phyloP scores from a whole-genome alignment of 2,797 vertebrate genomes.

The Xenops minutus region DNA sequence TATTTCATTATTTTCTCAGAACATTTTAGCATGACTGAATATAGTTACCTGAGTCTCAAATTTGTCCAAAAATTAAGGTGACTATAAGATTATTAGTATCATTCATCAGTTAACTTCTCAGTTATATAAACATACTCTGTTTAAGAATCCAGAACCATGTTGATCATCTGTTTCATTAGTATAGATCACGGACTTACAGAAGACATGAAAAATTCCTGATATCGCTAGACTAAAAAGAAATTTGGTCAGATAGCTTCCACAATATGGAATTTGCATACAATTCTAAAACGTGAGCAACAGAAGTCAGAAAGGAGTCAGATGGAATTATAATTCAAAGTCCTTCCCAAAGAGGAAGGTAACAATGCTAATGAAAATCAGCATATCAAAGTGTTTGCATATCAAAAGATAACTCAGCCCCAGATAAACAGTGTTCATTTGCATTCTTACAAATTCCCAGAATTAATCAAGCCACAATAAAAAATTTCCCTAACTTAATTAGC shows the following conservation, averaged over 20 bases:
- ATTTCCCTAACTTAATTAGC: conserved; percentile 44
- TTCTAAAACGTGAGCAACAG: not conserved
- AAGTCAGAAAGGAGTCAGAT: not conserved
- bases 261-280: not conserved
- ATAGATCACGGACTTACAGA: not conserved
- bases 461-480: conserved; percentile 36
- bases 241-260: not conserved
- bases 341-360: not conserved
- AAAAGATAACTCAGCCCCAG: conserved; percentile 20
- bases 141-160: not conserved
- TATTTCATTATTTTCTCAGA: not conserved
- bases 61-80: no score
- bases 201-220: not conserved
- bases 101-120: not conserved
- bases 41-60: not conserved
- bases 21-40: not conserved
- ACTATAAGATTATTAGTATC: not conserved
- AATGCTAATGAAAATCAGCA: not conserved
- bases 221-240: not conserved
- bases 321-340: not conserved
- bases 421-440: conserved; percentile 40
- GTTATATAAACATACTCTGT: not conserved
- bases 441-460: conserved; percentile 19
- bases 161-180: not conserved
- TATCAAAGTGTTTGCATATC: conserved; percentile 19